phyloP scores from a whole-genome alignment of 2,113 vertebrate species.

The Amphilophus citrinellus region DNA sequence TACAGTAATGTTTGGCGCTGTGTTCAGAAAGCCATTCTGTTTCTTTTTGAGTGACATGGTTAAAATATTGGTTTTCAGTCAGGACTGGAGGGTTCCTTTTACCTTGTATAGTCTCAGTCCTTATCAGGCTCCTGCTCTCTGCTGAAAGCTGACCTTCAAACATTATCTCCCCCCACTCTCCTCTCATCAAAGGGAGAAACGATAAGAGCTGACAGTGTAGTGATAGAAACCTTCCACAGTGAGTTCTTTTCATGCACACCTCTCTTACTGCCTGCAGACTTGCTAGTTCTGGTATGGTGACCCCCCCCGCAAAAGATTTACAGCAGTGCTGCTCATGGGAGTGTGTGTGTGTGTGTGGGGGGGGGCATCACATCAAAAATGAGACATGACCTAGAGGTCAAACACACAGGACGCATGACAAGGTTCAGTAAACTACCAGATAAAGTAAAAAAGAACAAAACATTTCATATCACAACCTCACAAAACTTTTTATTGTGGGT shows the following conservation, averaged over 20 bases:
- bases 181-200: constrained; percentile 66
- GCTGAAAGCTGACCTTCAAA: constrained; percentile 73
- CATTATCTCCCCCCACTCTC: constrained; percentile 52
- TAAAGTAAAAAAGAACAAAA: constrained; percentile 4
- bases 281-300: constrained; percentile 25
- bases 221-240: constrained; percentile 57
- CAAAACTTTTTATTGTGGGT: neutral
- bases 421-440: constrained; percentile 17
- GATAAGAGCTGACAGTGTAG: constrained; percentile 69
- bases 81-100: constrained; percentile 31
- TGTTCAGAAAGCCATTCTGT: constrained; percentile 7
- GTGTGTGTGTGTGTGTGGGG: neutral
- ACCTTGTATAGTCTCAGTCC: constrained; percentile 24
- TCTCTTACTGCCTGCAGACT: constrained; percentile 23
- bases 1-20: neutral
- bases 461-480: neutral
- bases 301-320: constrained; percentile 46
- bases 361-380: constrained; percentile 50
- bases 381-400: constrained; percentile 44
- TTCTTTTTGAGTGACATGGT: constrained; percentile 1
- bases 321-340: constrained; percentile 21
- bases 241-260: constrained; percentile 11
- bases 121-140: constrained; percentile 65
- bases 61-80: constrained; percentile 9
- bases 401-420: constrained; percentile 22